Evolutionary conservation across 2,797 vertebrate genomes (phyloP).

Genomic region (Rhinatrema bivittatum): DNA sequence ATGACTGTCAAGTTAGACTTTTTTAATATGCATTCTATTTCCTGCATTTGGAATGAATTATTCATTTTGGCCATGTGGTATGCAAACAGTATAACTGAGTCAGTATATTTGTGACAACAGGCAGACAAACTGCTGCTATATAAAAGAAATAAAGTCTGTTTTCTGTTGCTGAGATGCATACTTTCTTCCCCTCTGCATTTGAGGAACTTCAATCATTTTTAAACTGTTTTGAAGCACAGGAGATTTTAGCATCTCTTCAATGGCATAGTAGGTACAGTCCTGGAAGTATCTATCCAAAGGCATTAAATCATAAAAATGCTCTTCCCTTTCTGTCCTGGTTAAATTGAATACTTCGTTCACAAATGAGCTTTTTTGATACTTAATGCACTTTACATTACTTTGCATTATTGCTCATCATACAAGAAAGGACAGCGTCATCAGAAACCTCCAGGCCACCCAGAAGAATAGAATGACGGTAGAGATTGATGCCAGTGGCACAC

Average conservation of each 20-base stretch:
- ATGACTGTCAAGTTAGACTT: slow-evolving; percentile 8
- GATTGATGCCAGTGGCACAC: slow-evolving; percentile 21
- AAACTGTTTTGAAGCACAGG: not conserved
- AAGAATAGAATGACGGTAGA: slow-evolving; percentile 2
- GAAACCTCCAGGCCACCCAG: slow-evolving; percentile 10
- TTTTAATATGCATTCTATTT: slow-evolving; percentile 12
- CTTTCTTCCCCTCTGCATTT: not conserved
- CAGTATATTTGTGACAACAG: slow-evolving; percentile 12
- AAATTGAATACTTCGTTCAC: slow-evolving; percentile 12
- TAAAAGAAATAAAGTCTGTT: slow-evolving; percentile 19
- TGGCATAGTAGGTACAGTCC: not conserved
- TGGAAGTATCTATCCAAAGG: too few species aligned
- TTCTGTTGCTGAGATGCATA: not conserved
- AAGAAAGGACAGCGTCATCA: slow-evolving; percentile 25
- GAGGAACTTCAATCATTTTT: slow-evolving; percentile 6
- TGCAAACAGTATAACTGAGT: slow-evolving; percentile 10
- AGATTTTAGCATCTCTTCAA: slow-evolving; percentile 11
- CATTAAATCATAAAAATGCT: not conserved
- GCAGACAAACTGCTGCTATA: slow-evolving; percentile 17
- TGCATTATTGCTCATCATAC: slow-evolving; percentile 14
- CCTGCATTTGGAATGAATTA: slow-evolving; percentile 16
- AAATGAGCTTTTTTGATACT: slow-evolving; percentile 19
- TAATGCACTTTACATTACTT: slow-evolving; percentile 24
- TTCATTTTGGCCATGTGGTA: slow-evolving; percentile 11
- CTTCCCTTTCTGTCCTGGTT: slow-evolving; percentile 3